phyloP scores from a whole-genome alignment of 1,140 invertebrate species.

The Drosophila yakuba region DNA sequence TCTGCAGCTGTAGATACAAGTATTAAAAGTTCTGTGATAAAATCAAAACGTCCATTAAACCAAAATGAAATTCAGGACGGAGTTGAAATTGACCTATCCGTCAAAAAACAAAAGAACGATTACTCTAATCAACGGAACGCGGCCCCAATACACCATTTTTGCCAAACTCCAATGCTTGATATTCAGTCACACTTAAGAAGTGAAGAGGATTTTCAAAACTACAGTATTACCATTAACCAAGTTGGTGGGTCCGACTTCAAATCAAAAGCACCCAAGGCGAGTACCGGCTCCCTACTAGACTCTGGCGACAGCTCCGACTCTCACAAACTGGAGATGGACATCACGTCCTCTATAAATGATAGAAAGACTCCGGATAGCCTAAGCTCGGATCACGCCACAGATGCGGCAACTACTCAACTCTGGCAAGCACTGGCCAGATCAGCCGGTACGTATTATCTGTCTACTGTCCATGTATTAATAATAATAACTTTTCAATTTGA shows the following conservation, averaged over 20 bases:
- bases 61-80: conserved; percentile 64
- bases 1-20: conserved; percentile 70
- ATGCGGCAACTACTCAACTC: conserved; percentile 86
- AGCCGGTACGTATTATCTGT: conserved; percentile 84
- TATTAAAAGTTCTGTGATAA: conserved; percentile 85
- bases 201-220: conserved; percentile 58
- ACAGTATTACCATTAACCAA: conserved; percentile 70
- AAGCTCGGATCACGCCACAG: conserved; percentile 86
- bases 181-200: conserved; percentile 49
- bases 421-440: conserved; percentile 86
- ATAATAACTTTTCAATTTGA: not conserved
- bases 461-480: not conserved
- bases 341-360: conserved; percentile 67
- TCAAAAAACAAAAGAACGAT: conserved; percentile 75
- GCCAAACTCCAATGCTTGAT: conserved; percentile 63
- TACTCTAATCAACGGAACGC: conserved; percentile 52
- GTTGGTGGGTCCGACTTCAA: conserved; percentile 53
- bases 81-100: conserved; percentile 80
- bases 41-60: conserved; percentile 80
- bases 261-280: conserved; percentile 42
- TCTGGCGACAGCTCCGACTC: conserved; percentile 81
- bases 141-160: conserved; percentile 43
- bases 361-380: conserved; percentile 86
- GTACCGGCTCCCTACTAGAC: conserved; percentile 50
- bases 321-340: conserved; percentile 82